A percentile compares a stretch with the other conserved stretches of the same genome.
These are phyloP conservation scores for Thumatha senex DNA, from an alignment of 2,888 invertebrate species.

Conservation along the genomic window DNA sequence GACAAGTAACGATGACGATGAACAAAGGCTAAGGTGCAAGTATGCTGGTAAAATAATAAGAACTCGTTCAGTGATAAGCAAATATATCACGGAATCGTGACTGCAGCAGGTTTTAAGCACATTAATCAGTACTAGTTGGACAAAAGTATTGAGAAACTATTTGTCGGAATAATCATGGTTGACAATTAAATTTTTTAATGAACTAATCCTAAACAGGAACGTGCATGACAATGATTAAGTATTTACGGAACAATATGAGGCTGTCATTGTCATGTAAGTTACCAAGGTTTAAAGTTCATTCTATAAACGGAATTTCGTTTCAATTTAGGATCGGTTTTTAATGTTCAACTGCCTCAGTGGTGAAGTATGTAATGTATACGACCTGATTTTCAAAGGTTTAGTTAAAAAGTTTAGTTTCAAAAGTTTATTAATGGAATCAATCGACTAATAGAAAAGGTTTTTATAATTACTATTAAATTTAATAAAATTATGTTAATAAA, in stretches of 20 bases:
- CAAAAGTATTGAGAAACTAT: constrained; percentile 37
- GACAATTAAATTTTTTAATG: constrained; percentile 30
- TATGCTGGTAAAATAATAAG: constrained; percentile 38
- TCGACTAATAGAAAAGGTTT: too few relatives aligned
- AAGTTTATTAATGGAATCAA: too few relatives aligned
- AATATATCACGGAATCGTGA: constrained; percentile 52
- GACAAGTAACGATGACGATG: constrained; percentile 31
- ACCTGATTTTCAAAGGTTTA: too few relatives aligned
- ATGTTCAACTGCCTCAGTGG: too few relatives aligned
- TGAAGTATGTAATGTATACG: too few relatives aligned
- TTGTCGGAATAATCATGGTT: constrained; percentile 18
- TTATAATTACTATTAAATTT: too few relatives aligned
- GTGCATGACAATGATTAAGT: constrained; percentile 7
- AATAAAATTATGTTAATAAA: too few relatives aligned
- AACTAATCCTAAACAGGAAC: constrained; percentile 15
- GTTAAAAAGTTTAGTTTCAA: too few relatives aligned
- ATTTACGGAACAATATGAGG: constrained; percentile 10
- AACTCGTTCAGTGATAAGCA: constrained; percentile 44
- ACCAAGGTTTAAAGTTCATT: neutral
- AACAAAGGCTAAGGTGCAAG: constrained; percentile 25
- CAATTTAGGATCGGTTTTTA: too few relatives aligned
- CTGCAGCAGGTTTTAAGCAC: constrained; percentile 39
- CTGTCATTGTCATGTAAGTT: constrained; percentile 1
- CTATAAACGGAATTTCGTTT: neutral
- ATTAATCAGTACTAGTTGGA: constrained; percentile 39